phyloP scores from a whole-genome alignment of 2,888 invertebrate species.

The Callyntrura guangdongensis region DNA sequence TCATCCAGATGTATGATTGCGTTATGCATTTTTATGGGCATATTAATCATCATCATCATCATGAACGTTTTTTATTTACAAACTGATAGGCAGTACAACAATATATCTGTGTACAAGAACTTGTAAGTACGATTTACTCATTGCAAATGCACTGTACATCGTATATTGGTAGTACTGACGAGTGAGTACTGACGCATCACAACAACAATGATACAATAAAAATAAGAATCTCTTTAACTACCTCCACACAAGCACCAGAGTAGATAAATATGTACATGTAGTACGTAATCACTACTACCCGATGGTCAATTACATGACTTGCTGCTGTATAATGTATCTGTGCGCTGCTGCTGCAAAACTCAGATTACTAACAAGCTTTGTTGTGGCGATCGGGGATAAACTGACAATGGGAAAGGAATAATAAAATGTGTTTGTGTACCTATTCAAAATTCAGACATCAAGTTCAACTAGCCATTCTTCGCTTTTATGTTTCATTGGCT shows the following conservation, averaged over 20 bases:
- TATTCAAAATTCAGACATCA: conserved; percentile 38
- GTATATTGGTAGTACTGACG: neutral
- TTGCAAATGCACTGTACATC: conserved; percentile 24
- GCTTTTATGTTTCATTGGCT: neutral
- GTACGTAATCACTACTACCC: conserved; percentile 27
- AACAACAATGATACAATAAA: conserved; percentile 1
- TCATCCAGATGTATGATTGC: conserved; percentile 57
- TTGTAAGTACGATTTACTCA: neutral
- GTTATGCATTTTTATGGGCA: conserved; percentile 59
- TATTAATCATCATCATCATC: conserved; percentile 60
- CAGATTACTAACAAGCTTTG: neutral
- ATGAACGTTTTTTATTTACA: conserved; percentile 34
- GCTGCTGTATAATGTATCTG: neutral
- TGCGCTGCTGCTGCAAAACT: neutral
- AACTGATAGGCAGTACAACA: neutral
- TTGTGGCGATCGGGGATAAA: neutral
- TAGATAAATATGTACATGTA: conserved; percentile 16
- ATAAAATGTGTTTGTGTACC: conserved; percentile 1
- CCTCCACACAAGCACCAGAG: conserved; percentile 3
- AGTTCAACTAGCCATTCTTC: neutral
- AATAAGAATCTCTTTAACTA: neutral
- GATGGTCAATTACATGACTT: conserved; percentile 51
- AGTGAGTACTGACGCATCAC: conserved; percentile 9
- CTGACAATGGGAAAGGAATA: conserved; percentile 26
- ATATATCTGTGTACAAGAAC: too few species aligned